These are phyloP conservation scores for Wiebesia pumilae DNA, from an alignment of 1,140 invertebrate genomes.

Conservation along the genomic window DNA sequence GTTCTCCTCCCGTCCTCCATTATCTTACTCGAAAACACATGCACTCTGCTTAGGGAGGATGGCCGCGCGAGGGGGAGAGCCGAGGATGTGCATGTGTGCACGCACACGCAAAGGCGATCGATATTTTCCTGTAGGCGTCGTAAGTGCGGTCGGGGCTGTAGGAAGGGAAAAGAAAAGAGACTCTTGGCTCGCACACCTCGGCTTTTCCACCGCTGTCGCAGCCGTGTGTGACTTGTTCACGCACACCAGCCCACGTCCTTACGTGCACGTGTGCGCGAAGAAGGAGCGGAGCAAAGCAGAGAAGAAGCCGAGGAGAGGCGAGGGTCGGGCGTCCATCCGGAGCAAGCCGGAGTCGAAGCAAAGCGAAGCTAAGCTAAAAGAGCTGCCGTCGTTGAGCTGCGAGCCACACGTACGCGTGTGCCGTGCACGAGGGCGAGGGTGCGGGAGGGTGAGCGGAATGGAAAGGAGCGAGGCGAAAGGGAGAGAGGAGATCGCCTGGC, in stretches of 20 bases:
- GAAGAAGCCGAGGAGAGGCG: not conserved
- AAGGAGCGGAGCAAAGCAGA: conserved; percentile 30
- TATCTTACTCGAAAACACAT: not conserved
- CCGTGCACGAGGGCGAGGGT: conserved; percentile 36
- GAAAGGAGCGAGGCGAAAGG: not conserved
- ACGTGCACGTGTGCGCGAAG: not conserved
- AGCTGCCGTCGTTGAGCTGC: not conserved
- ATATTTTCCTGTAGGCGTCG: not conserved
- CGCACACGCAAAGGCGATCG: not conserved
- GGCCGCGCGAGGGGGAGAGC: no score
- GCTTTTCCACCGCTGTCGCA: not conserved
- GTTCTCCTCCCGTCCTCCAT: not conserved
- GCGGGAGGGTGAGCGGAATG: not conserved
- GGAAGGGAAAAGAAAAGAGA: not conserved
- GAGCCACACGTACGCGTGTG: not conserved
- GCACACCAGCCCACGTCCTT: not conserved
- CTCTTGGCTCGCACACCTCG: not conserved
- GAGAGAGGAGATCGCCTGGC: conserved; percentile 63
- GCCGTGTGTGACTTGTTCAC: not conserved
- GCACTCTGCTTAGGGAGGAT: no score
- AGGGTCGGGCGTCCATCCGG: no score
- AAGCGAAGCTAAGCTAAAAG: conserved; percentile 3
- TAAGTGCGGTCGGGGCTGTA: not conserved
- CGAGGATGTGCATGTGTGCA: not conserved
- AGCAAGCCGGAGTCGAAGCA: not conserved